Conservation (phyloP, 2,113 vertebrate genomes). For the Apteryx owenii region DNA sequence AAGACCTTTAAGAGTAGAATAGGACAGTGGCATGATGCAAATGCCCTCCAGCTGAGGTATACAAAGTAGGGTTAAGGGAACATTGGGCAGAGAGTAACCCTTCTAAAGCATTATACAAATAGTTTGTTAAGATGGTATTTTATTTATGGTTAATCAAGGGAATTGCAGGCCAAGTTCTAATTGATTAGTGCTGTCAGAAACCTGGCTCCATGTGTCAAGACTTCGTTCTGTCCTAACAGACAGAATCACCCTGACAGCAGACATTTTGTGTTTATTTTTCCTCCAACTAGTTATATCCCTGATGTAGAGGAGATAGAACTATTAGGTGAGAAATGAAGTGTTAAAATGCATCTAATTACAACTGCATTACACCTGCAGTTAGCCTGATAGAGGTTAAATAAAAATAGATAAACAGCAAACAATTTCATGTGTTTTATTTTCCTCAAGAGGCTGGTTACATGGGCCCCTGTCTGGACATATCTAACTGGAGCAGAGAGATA, state of each 20-base stretch:
- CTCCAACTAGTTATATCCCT: background rate
- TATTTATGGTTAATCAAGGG: background rate
- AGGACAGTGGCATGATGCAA: accelerated
- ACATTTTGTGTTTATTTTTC: background rate
- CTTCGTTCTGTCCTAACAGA: background rate
- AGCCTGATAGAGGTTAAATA: background rate
- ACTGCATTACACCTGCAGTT: background rate
- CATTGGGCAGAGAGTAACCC: background rate
- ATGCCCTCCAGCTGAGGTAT: background rate
- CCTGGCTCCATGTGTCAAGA: background rate
- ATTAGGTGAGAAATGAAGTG: background rate
- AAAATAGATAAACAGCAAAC: background rate
- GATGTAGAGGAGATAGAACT: background rate
- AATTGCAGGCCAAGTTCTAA: background rate
- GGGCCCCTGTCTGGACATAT: background rate
- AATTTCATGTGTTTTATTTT: accelerated
- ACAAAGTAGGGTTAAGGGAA: accelerated
- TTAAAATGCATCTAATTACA: background rate
- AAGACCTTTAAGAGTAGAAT: background rate
- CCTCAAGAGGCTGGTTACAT: background rate
- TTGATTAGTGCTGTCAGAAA: background rate
- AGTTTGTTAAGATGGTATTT: background rate
- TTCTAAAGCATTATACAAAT: background rate
- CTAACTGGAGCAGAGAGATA: background rate
- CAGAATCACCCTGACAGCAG: background rate